Evolutionary conservation across 2,797 vertebrate genomes (phyloP), one percentile per base, ranked within the genome.

Genomic region (Mus caroli): DNA sequence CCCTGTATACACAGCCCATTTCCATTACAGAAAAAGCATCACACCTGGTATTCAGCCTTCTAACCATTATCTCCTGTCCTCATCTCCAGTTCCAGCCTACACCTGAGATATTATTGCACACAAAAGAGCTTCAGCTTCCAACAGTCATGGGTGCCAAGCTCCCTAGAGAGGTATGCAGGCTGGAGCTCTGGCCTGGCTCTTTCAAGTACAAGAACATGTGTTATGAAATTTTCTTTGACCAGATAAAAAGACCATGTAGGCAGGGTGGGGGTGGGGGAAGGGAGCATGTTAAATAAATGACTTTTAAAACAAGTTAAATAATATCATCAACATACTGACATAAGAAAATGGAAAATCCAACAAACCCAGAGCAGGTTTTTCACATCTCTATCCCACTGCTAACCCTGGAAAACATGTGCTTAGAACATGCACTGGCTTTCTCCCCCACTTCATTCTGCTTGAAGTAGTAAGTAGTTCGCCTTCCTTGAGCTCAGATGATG

Each of bases 321-420:
- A 12, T 60, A 7, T 46, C 26, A 31, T 80, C 31, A 34, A 6
- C 19, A 19, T 62, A 17, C 56, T 15, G 24, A 77, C 40, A 64
- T 13, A 10, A 60, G 28, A 24, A 24, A 5, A 0, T 60, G 43
- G 22, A 67, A 46, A 52, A 22, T 56, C 62, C 78, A 60, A 52
- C 24, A 82, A 69, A 3, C 62, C 34, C 46, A 76, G 54, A 34
- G 26, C 34, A 82, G 31, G 22, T n/a, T 67, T 19, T 46, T 14
- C 0, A 5, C 34, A n/a, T 54, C 0, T 88, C 26, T 37, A 2
- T 19, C 2, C 2, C 1, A 22, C 37, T 13, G 43, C n/a, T 83
- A 17, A 64, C 79, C 14, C 56, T 40, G 54, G 37, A 28, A 83
- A 83, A 4, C 40, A 28, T 34, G 60, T 67, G 28, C 43, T 85